Evolutionary conservation across 2,797 vertebrate genomes (phyloP).

Genomic region (Pelochelys cantorii): DNA sequence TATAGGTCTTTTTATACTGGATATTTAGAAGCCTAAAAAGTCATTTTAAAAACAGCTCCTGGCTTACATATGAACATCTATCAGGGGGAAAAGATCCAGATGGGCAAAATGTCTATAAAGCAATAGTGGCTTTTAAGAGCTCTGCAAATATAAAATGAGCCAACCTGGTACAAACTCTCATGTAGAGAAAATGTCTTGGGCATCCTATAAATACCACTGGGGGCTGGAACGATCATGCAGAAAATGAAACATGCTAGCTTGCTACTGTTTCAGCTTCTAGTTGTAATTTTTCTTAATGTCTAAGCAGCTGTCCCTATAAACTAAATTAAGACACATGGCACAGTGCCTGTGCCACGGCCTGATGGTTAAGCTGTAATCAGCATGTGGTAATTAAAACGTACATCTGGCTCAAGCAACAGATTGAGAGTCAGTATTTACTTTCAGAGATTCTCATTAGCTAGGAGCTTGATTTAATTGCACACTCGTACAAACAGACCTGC

Average conservation of each 20-base stretch:
- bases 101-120: not conserved
- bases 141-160: conserved; percentile 47
- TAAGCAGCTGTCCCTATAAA: not conserved
- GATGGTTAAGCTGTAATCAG: conserved; percentile 36
- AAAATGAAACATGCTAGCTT: conserved; percentile 51
- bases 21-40: conserved; percentile 43
- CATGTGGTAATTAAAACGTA: conserved; percentile 48
- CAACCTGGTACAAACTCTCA: conserved; percentile 15
- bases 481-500: not conserved
- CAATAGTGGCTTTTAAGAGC: conserved; percentile 33
- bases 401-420: conserved; percentile 30
- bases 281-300: conserved; percentile 35
- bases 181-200: not conserved
- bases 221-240: conserved; percentile 24
- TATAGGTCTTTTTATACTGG: conserved; percentile 44
- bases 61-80: conserved; percentile 18
- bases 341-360: not conserved
- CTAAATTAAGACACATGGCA: conserved; percentile 37
- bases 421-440: conserved; percentile 41
- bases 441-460: conserved; percentile 20
- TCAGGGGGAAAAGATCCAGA: conserved; percentile 47
- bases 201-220: not conserved
- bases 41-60: not conserved
- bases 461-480: conserved; percentile 19
- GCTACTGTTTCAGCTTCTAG: conserved; percentile 27